Conservation (phyloP, 2,888 invertebrate genomes). For the Nomada flava region DNA sequence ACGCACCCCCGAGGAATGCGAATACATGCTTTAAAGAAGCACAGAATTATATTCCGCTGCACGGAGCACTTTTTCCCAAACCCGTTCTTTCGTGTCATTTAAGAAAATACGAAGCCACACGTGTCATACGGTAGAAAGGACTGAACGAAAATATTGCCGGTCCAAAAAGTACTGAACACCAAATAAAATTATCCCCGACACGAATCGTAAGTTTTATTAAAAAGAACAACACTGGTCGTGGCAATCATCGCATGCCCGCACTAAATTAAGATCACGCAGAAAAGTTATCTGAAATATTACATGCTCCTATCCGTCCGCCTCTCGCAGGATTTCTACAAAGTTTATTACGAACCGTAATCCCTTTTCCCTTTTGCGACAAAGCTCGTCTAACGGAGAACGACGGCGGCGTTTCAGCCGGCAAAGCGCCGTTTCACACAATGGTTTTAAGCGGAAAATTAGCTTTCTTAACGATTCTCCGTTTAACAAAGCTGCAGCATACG, state of each 20-base stretch:
- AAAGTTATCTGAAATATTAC: constrained; percentile 57
- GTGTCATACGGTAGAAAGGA: too few species aligned
- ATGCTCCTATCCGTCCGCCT: constrained; percentile 38
- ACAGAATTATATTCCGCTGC: too few species aligned
- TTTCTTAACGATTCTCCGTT: constrained; percentile 61
- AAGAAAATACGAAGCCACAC: too few species aligned
- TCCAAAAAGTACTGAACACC: too few species aligned
- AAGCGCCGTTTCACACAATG: constrained; percentile 54
- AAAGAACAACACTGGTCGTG: not conserved
- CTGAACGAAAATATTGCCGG: too few species aligned
- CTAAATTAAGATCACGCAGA: constrained; percentile 23
- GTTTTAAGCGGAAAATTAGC: constrained; percentile 61
- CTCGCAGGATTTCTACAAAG: constrained; percentile 47
- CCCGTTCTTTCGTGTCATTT: too few species aligned
- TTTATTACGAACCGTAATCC: constrained; percentile 68
- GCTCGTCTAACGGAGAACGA: constrained; percentile 60
- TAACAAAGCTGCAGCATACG: constrained; percentile 34
- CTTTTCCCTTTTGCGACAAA: constrained; percentile 62
- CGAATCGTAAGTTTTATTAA: too few species aligned
- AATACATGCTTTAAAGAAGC: too few species aligned
- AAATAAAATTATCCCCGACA: too few species aligned
- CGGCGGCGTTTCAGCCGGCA: constrained; percentile 61
- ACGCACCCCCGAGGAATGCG: too few species aligned
- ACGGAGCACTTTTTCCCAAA: too few species aligned
- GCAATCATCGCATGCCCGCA: not conserved